Percentiles rank a stretch among this genome's conserved stretches.
Conservation (phyloP, 2,797 vertebrate species). For the Myiotriccus ornatus region DNA sequence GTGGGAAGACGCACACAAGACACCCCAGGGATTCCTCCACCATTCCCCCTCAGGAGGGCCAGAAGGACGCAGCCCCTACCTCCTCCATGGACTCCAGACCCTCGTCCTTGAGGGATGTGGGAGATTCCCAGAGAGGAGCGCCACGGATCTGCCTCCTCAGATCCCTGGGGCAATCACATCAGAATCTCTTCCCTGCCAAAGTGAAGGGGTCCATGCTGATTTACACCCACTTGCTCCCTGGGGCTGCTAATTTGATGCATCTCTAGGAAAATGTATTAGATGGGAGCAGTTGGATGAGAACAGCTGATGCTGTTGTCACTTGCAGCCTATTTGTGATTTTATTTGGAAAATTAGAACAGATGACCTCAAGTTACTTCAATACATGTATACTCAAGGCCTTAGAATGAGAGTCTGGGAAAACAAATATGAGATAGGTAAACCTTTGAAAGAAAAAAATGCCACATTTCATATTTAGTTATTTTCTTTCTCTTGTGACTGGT, state of each 20-base stretch:
- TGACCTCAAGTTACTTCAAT: conserved; percentile 26
- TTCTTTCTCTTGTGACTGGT: neutral
- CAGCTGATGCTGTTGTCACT: conserved; percentile 29
- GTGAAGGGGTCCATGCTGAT: conserved; percentile 52
- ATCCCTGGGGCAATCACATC: conserved; percentile 57
- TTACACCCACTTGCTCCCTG: conserved; percentile 50
- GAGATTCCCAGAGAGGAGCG: conserved; percentile 61
- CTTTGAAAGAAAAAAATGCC: neutral
- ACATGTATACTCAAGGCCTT: conserved; percentile 17
- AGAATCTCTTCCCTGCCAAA: conserved; percentile 65
- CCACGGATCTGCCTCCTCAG: conserved; percentile 60
- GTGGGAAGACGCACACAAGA: conserved; percentile 24
- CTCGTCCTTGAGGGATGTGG: conserved; percentile 55
- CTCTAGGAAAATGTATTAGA: conserved; percentile 28
- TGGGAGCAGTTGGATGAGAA: conserved; percentile 59
- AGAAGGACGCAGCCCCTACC: conserved; percentile 56
- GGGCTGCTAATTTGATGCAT: conserved; percentile 41
- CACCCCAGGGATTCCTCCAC: conserved; percentile 46
- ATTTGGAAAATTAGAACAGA: conserved; percentile 16
- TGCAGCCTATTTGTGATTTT: conserved; percentile 15
- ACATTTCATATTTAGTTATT: conserved; percentile 24
- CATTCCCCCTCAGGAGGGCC: conserved; percentile 27
- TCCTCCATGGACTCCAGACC: conserved; percentile 64
- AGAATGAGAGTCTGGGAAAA: conserved; percentile 35
- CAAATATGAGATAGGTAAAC: neutral